Conservation (phyloP, 2,113 vertebrate species). For the Amphiprion ocellaris region DNA sequence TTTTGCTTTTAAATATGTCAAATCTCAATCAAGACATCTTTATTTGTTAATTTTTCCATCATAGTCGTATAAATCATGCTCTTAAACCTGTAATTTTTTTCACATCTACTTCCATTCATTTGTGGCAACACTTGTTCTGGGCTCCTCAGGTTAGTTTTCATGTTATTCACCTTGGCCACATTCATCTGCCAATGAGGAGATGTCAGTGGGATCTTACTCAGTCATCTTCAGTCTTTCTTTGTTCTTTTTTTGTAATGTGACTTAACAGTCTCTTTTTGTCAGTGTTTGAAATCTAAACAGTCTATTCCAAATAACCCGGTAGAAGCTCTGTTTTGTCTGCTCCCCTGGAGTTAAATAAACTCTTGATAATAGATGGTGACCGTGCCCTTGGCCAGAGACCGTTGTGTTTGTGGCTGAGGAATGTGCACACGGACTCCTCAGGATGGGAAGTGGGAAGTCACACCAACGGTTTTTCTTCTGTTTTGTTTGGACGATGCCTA, state of each 20-base stretch:
- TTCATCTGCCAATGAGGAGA: constrained; percentile 11
- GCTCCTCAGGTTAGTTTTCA: neutral
- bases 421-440: constrained; percentile 54
- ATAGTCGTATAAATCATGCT: too few relatives aligned
- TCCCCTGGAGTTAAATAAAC: constrained; percentile 72
- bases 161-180: neutral
- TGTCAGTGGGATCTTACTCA: neutral
- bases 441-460: constrained; percentile 39
- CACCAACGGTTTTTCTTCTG: constrained; percentile 23
- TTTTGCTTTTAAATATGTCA: too few relatives aligned
- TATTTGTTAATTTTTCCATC: too few relatives aligned
- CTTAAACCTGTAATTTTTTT: too few relatives aligned
- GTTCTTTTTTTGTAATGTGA: neutral
- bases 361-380: constrained; percentile 67
- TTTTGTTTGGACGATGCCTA: constrained; percentile 61
- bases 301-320: constrained; percentile 34
- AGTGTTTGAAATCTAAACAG: constrained; percentile 53
- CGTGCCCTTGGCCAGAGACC: constrained; percentile 39
- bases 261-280: constrained; percentile 3
- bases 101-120: neutral
- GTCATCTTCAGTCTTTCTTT: neutral
- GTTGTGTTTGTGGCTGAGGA: constrained; percentile 60
- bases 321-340: constrained; percentile 73
- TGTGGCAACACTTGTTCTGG: neutral
- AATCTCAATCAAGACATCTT: too few relatives aligned